Percentiles rank a stretch among this genome's conserved stretches.
Evolutionary conservation across 2,797 vertebrate species (phyloP).

Genomic region (Enteromius afrohamiltoni): DNA sequence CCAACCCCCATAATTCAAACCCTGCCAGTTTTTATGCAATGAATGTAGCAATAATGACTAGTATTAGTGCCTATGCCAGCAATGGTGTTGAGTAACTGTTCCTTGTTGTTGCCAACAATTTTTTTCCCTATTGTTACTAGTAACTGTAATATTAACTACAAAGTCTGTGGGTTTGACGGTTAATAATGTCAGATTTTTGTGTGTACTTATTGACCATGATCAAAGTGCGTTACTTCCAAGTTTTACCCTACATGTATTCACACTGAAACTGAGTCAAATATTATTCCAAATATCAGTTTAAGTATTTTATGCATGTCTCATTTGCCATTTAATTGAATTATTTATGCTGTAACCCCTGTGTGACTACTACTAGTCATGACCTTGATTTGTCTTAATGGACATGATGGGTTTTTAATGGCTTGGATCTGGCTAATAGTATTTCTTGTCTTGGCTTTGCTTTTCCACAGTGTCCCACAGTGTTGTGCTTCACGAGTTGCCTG

Average conservation of each 20-base stretch:
- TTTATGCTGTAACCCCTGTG: constrained; percentile 17
- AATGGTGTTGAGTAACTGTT: neutral
- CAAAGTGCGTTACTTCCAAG: neutral
- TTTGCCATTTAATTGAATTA: constrained; percentile 5
- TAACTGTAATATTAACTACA: neutral
- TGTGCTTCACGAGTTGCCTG: neutral
- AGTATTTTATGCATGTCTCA: constrained; percentile 1
- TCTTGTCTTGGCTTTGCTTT: constrained; percentile 9
- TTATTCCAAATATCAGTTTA: neutral
- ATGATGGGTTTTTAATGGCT: constrained; percentile 10
- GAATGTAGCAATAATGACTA: neutral
- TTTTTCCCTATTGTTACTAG: neutral
- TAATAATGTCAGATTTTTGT: neutral
- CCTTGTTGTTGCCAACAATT: neutral
- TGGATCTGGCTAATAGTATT: neutral
- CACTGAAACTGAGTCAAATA: neutral
- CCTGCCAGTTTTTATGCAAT: neutral
- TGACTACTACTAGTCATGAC: constrained; percentile 6
- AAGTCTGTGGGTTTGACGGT: neutral
- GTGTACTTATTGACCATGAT: neutral
- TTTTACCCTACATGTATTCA: fast-evolving
- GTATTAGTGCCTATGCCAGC: neutral
- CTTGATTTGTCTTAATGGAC: constrained; percentile 31
- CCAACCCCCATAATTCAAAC: too few species aligned
- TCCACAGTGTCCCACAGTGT: neutral